Conservation (phyloP, 2,113 vertebrate genomes). For the Suncus etruscus region DNA sequence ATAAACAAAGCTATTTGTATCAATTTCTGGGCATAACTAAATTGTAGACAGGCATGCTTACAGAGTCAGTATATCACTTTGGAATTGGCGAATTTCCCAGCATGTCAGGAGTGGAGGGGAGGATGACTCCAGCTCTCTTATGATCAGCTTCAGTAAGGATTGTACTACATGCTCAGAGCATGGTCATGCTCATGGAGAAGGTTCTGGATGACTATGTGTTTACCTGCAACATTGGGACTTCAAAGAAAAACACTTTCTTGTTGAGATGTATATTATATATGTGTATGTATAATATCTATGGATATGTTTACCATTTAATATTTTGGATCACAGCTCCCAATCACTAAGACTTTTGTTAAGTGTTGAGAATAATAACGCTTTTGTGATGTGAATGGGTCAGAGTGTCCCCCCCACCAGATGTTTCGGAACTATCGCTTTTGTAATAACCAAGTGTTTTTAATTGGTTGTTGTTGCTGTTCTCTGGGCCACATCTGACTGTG, state of each 20-base stretch:
- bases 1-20: conserved; percentile 22
- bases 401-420: too few relatives aligned
- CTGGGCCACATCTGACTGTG: too few relatives aligned
- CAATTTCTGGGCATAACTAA: conserved; percentile 14
- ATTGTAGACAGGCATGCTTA: conserved; percentile 33
- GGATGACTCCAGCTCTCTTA: conserved; percentile 18
- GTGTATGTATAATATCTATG: neutral
- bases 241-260: neutral
- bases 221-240: neutral
- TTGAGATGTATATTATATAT: neutral
- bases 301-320: neutral
- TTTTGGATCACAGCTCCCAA: neutral
- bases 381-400: neutral
- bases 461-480: neutral
- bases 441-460: neutral
- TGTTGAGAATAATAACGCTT: neutral
- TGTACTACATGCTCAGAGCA: neutral
- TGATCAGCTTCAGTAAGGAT: neutral
- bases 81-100: conserved; percentile 36
- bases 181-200: neutral
- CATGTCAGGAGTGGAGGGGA: conserved; percentile 4
- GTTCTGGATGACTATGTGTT: neutral
- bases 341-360: neutral
- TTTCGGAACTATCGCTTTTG: neutral
- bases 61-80: neutral